Evolutionary conservation across 2,113 vertebrate species (phyloP).

Genomic region (Regulus satrapa): DNA sequence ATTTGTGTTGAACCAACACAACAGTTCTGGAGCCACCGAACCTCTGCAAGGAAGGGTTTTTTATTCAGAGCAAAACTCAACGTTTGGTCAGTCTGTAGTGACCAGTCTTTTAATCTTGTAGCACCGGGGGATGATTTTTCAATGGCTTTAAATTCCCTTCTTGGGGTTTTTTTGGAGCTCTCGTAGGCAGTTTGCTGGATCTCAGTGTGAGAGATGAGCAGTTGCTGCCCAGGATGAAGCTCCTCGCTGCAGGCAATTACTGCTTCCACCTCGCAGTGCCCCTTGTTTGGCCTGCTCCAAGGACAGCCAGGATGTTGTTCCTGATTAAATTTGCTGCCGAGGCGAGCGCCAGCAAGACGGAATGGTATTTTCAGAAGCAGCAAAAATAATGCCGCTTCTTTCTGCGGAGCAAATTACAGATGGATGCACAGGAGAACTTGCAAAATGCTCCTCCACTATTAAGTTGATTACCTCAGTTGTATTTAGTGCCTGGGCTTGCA

Average conservation of each 20-base stretch:
- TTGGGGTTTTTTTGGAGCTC: not conserved
- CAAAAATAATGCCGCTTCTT: not conserved
- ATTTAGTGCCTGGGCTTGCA: not conserved
- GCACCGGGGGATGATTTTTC: not conserved
- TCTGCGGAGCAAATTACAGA: not conserved
- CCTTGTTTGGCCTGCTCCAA: not conserved
- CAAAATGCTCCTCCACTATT: not conserved
- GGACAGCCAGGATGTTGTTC: not conserved
- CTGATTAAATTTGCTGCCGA: not conserved
- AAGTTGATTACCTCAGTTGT: not conserved
- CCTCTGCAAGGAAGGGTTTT: not conserved
- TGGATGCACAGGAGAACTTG: not conserved
- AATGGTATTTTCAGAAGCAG: not conserved
- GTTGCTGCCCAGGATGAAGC: not conserved
- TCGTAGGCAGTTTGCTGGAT: not conserved
- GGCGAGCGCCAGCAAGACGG: not conserved
- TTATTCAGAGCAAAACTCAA: not conserved
- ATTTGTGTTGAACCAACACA: rapidly evolving
- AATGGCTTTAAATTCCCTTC: not conserved
- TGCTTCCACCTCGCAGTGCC: not conserved
- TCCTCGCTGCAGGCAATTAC: not conserved
- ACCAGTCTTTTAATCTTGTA: not conserved
- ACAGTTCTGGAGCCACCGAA: not conserved
- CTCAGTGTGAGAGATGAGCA: not conserved
- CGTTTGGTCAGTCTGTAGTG: not conserved